Base-by-base conservation (phyloP, 2,888 invertebrate species). In the Branchellion lobata region DNA sequence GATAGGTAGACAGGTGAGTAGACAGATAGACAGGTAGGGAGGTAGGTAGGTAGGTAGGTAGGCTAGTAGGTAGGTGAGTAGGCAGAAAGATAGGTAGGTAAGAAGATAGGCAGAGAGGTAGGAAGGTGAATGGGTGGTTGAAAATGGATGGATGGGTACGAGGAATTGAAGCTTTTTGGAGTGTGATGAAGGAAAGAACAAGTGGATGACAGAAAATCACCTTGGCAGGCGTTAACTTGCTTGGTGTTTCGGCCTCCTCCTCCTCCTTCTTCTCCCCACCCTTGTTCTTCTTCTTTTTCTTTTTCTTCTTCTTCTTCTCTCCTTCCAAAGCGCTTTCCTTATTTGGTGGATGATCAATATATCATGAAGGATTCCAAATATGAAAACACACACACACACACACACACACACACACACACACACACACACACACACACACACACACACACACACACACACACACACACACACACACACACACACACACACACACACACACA, bases 401-500 rank as follows among this genome's bases (percentile, higher is more conserved):
- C 65, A 65, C 29, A 65, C 65, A 65, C 29, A 65, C 65, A 65
- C 29, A 65, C 65, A 65, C 29, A 27, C 29, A 65, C 65, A 65
- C n/a, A 65, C n/a, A 65, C 65, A 65, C 65, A 65, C 65, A 65
- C 65, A 65, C 65, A 65, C 29, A 65, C 65, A 65, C 65, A 65
- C 65, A 65, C 29, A 65, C 5, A 65, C 29, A 65, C n/a, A 65
- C 5, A 65, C 65, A 27, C 65, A 65, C 29, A 65, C 65, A 65
- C 29, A 65, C 65, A 65, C 29, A 65, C 65, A 65, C 29, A 27
- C 29, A 65, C 65, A 65, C n/a, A 65, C n/a, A 65, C 65, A 65
- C 65, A 65, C 65, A 65, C 65, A 65, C 65, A 65, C 29, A 65
- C 65, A 65, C 65, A 65, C 65, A 65, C 29, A 65, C 5, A 65